Percentiles rank a stretch among this genome's conserved stretches.
phyloP scores from a whole-genome alignment of 2,113 vertebrate genomes.

The Probosciger aterrimus region DNA sequence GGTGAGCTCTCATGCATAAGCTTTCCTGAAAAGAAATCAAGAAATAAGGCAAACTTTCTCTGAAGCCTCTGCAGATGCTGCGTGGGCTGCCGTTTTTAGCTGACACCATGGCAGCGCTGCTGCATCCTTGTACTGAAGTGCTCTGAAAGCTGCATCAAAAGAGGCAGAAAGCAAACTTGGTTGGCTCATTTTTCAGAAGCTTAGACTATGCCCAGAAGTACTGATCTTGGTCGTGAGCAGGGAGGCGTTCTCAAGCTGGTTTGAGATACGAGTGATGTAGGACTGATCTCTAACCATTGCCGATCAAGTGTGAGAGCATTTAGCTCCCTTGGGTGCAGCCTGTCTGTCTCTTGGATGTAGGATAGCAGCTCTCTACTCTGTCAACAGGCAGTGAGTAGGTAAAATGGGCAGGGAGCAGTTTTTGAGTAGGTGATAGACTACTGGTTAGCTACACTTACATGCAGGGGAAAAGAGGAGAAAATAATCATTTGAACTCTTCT shows the following conservation, averaged over 20 bases:
- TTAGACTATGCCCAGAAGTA: background rate
- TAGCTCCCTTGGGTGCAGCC: background rate
- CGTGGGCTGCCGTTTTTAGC: conserved; percentile 18
- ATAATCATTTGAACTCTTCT: background rate
- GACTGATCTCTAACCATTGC: background rate
- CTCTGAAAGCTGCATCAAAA: background rate
- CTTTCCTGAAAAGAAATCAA: conserved; percentile 42
- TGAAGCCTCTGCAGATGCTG: conserved; percentile 43
- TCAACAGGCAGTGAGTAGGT: background rate
- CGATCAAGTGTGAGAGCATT: background rate
- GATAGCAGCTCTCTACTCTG: background rate
- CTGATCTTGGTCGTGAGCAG: background rate
- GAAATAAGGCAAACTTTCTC: background rate
- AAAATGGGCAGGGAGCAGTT: background rate
- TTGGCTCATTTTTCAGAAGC: background rate
- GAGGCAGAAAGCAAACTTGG: background rate
- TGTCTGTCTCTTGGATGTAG: background rate
- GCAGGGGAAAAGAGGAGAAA: background rate
- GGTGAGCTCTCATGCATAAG: background rate
- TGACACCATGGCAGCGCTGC: background rate
- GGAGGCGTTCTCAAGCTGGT: background rate
- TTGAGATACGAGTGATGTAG: background rate
- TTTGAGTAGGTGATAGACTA: background rate
- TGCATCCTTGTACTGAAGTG: background rate
- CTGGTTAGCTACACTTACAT: background rate